phyloP scores from a whole-genome alignment of 2,888 invertebrate species.

The Perdita meconis region DNA sequence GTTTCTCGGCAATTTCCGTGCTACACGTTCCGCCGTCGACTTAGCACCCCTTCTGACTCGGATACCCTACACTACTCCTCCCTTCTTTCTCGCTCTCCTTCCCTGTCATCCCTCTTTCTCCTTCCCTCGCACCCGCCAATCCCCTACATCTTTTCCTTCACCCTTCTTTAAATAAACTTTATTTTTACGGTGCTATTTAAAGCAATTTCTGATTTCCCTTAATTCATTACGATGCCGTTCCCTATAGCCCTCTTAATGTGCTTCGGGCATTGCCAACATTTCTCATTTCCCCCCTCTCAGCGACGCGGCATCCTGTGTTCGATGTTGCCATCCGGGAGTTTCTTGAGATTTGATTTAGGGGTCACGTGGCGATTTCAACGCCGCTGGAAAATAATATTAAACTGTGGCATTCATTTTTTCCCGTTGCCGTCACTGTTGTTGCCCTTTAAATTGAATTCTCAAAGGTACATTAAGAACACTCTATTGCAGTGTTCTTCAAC shows the following conservation, averaged over 20 bases:
- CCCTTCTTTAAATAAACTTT: constrained; percentile 78
- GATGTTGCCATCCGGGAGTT: constrained; percentile 37
- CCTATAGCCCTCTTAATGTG: constrained; percentile 79
- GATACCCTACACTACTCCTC: constrained; percentile 47
- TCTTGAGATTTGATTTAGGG: constrained; percentile 22
- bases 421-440: too few relatives aligned
- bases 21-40: constrained; percentile 79
- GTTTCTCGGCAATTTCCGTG: constrained; percentile 84
- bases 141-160: constrained; percentile 54
- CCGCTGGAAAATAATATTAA: too few relatives aligned
- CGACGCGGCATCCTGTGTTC: constrained; percentile 28
- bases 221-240: constrained; percentile 82
- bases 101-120: constrained; percentile 46
- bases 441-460: too few relatives aligned
- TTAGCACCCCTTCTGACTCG: constrained; percentile 72
- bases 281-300: constrained; percentile 61
- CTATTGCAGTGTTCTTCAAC: too few relatives aligned
- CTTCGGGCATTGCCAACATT: constrained; percentile 67
- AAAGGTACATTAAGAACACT: too few relatives aligned
- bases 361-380: neutral
- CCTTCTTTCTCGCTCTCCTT: constrained; percentile 28
- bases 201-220: constrained; percentile 84
- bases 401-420: too few relatives aligned
- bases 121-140: too few relatives aligned
- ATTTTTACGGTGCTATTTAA: constrained; percentile 83